Evolutionary conservation across 2,113 vertebrate genomes (phyloP).

Genomic region (Dromas ardeola): DNA sequence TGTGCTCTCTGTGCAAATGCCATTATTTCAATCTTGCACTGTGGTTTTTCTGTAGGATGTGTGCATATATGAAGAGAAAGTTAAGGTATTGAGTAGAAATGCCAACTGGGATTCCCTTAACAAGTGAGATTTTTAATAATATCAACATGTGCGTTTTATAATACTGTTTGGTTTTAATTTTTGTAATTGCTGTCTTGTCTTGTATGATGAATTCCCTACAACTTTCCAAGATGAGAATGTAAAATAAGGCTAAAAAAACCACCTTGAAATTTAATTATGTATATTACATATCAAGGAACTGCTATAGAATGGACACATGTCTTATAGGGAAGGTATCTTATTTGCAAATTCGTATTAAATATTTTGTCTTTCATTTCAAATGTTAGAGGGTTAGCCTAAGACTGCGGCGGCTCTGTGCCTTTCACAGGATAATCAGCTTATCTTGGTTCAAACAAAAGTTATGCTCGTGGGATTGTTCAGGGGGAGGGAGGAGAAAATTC

Average conservation of each 20-base stretch:
- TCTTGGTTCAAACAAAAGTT: background rate
- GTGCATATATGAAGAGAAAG: background rate
- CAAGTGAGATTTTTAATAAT: background rate
- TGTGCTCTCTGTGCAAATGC: background rate
- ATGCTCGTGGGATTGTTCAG: fast-evolving
- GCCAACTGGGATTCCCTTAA: background rate
- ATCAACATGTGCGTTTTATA: background rate
- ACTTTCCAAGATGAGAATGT: background rate
- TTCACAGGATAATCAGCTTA: background rate
- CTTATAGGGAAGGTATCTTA: background rate
- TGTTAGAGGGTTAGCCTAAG: background rate
- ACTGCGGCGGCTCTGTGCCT: background rate
- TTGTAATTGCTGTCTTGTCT: background rate
- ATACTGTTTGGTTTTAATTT: background rate
- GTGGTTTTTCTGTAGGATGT: background rate
- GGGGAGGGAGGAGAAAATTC: background rate
- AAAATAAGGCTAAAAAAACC: background rate
- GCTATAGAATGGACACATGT: background rate
- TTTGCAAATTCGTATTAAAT: background rate
- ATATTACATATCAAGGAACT: background rate
- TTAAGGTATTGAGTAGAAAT: background rate
- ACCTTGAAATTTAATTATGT: background rate
- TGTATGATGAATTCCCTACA: background rate
- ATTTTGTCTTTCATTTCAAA: background rate
- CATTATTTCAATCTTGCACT: background rate